Conservation (phyloP, 2,888 invertebrate species). For the Cataglyphis altisquamis region DNA sequence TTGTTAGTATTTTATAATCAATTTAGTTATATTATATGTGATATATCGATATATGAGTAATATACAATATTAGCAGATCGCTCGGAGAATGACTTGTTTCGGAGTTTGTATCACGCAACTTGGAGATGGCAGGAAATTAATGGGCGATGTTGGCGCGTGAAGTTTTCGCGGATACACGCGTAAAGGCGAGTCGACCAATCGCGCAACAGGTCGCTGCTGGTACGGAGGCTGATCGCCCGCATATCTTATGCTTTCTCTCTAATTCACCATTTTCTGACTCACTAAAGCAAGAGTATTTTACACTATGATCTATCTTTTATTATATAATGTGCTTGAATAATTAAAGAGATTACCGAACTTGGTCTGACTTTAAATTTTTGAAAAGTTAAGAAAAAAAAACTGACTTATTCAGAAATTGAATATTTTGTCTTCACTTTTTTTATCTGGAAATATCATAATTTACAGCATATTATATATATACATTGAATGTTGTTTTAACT, state of each 20-base stretch:
- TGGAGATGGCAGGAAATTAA: slow-evolving; percentile 28
- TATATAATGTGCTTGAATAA: background rate
- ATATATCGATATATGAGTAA: background rate
- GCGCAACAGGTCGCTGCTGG: slow-evolving; percentile 82
- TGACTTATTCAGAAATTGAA: background rate
- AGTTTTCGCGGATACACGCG: slow-evolving; percentile 42
- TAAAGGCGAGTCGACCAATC: slow-evolving; percentile 64
- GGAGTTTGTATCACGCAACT: background rate
- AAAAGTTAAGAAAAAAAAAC: background rate
- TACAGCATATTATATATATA: background rate
- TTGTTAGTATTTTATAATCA: background rate
- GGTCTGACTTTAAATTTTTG: background rate
- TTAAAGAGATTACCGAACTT: background rate
- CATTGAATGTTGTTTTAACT: background rate
- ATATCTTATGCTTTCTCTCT: slow-evolving; percentile 41
- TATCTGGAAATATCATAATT: background rate
- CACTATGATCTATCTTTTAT: background rate
- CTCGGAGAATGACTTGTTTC: background rate
- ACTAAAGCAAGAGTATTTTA: background rate
- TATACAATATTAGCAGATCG: background rate
- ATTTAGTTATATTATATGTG: background rate
- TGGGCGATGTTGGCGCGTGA: slow-evolving; percentile 30
- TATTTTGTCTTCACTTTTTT: background rate
- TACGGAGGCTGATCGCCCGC: slow-evolving; percentile 65
- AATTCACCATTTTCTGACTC: background rate